Base-by-base conservation (phyloP, 1,140 invertebrate species). In the Acyrthosiphon pisum region DNA sequence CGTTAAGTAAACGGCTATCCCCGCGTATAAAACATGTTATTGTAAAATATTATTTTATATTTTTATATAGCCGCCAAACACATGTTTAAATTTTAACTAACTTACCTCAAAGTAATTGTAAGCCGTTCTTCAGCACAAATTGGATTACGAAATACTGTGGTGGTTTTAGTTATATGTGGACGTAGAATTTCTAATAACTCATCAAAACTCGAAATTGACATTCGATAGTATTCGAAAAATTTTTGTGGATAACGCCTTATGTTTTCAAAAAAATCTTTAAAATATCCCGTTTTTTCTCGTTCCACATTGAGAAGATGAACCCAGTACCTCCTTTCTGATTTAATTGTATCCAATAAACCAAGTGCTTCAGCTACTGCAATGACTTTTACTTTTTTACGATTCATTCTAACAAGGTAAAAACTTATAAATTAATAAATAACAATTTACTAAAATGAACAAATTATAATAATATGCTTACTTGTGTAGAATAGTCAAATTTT, bases 21-120 rank as follows among this genome's bases (percentile, higher is more conserved):
- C n/a, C n/a, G 50, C 50, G 50, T 22, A n/a, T 53, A 53, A 20
- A 22, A 53, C 22, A 22, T 53, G 50, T 53, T 53, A 53, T 22
- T 53, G 50, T 53, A 53, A 26, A 26, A 56, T 56, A 56, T 56
- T 56, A 26, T 56, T 56, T 56, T 8, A 56, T 56, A 56, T 26
- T 56, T 56, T 7, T 56, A 56, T 56, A 7, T 56, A 56, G 26
- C 26, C 53, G 53, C 53, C 53, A 37, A 56, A 56, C 53, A 7
- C 53, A 56, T 56, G 53, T 26, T 26, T 56, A 56, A 26, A 56
- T 56, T 56, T 56, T 26, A 56, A 26, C 53, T 56, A 50, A 53
- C 48, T 88, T 37, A n/a, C 87, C 87, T 88, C 30, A 88, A 35
- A 88, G 87, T 88, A 50, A 88, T 88, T n/a, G 87, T 88, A 88